Evolutionary conservation across 1,140 invertebrate genomes (phyloP), one percentile per base, ranked within the genome.

Genomic region (Penaeus indicus): DNA sequence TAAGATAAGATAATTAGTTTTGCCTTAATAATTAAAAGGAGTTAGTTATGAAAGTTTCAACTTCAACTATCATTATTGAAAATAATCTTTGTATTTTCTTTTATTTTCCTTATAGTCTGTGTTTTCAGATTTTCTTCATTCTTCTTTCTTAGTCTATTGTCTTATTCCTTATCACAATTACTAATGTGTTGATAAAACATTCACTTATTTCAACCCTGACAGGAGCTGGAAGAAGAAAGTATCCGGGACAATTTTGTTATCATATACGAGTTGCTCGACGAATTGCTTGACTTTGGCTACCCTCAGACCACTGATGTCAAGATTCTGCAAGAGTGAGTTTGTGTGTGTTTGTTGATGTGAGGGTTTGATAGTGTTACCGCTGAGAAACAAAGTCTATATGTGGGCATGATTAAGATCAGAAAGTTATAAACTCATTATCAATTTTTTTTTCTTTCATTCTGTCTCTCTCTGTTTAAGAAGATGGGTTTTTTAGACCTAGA

Each of bases 161-260:
- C 38, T 63, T 83, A n/a, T 64, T 27, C 38, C 62, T 67, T 42
- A 32, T 4, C 7, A 42, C 38, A 42, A 42, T 54, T 16, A 8
- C 16, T 54, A 16, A 54, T 54, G 16, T 13, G 2, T 54, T 0
- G 16, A 54, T 54, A 13, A 13, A 54, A 54, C 54, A 5, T 54
- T 8, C 16, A 13, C 54, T 11, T 16, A 54, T 54, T 0, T 67
- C n/a, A 27, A 32, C 63, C 63, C 60, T 21, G 22, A 22, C 87
- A 99, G 94, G 99, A 99, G 93, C 93, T 99, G 13, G 99, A 99
- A 94, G 99, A 99, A 92, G 99, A 99, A 93, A 99, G 98, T 92
- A 99, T 99, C 92, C 93, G 98, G 61, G 99, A 99, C 93, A 99
- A 99, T 93, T 99, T 99, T 94, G 99, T 99, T 1, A 97, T 99